These are phyloP conservation scores for Aphelenchoides besseyi DNA, from an alignment of 1,140 invertebrate genomes.

Conservation along the genomic window DNA sequence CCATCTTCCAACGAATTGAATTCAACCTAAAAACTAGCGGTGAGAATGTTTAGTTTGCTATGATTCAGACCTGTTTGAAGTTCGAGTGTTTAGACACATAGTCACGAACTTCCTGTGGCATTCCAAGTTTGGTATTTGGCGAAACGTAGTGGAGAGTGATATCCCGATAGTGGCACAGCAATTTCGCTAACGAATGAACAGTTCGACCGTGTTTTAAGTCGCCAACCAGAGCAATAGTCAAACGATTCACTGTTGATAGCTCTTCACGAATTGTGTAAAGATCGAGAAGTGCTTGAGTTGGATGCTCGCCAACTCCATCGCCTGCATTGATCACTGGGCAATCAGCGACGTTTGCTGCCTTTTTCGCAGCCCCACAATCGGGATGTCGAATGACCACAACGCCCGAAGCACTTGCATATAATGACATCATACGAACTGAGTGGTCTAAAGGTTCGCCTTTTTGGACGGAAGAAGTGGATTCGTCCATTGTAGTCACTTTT, in stretches of 20 bases:
- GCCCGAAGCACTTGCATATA: constrained; percentile 71
- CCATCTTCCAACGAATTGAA: constrained; percentile 76
- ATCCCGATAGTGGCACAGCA: constrained; percentile 67
- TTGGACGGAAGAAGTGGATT: constrained; percentile 81
- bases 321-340: constrained; percentile 87
- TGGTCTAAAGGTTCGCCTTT: constrained; percentile 92
- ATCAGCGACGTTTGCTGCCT: constrained; percentile 34
- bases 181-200: constrained; percentile 87
- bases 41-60: not conserved
- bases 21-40: constrained; percentile 65
- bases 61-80: constrained; percentile 46
- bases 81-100: constrained; percentile 75
- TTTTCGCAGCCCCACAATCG: constrained; percentile 77
- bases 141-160: constrained; percentile 86
- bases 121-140: constrained; percentile 74
- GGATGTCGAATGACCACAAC: constrained; percentile 90
- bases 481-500: constrained; percentile 81
- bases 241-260: constrained; percentile 92
- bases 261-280: constrained; percentile 97
- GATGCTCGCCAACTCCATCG: constrained; percentile 95
- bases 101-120: constrained; percentile 80
- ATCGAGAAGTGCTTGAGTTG: constrained; percentile 93
- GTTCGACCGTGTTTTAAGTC: constrained; percentile 96
- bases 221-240: constrained; percentile 79
- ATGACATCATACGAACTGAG: constrained; percentile 65